A percentile compares a stretch with the other conserved stretches of the same genome.
Evolutionary conservation across 2,888 invertebrate species (phyloP).

Genomic region (Drosophila greeni): DNA sequence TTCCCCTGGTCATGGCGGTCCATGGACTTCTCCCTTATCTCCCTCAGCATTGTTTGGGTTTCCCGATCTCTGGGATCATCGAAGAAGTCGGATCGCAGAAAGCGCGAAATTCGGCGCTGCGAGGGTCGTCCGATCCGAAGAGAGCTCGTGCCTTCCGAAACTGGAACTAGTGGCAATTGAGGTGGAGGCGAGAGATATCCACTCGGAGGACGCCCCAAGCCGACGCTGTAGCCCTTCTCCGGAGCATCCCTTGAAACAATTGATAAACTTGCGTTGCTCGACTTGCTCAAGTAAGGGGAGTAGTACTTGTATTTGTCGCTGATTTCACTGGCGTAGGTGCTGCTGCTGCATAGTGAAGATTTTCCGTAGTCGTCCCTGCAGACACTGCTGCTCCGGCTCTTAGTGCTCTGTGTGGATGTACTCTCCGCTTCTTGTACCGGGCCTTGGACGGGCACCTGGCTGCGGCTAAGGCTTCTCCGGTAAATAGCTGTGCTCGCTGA

Average conservation of each 20-base stretch:
- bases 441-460: constrained; percentile 45
- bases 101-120: constrained; percentile 84
- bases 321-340: constrained; percentile 73
- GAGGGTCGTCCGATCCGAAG: constrained; percentile 76
- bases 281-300: constrained; percentile 76
- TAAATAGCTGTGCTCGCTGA: constrained; percentile 57
- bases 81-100: constrained; percentile 88
- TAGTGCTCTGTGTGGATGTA: constrained; percentile 33
- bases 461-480: constrained; percentile 62
- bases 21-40: constrained; percentile 83
- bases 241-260: constrained; percentile 50
- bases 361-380: constrained; percentile 73
- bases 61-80: constrained; percentile 83
- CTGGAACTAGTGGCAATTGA: constrained; percentile 22
- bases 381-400: constrained; percentile 71
- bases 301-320: constrained; percentile 78
- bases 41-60: constrained; percentile 84
- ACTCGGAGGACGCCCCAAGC: constrained; percentile 74
- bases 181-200: constrained; percentile 72
- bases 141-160: constrained; percentile 61
- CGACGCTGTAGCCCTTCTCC: constrained; percentile 70
- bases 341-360: constrained; percentile 68
- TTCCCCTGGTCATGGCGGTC: constrained; percentile 72
- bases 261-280: constrained; percentile 47
- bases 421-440: constrained; percentile 11